Percentiles rank a stretch among this genome's conserved stretches.
These are phyloP conservation scores for Sarcophilus harrisii DNA, from an alignment of 2,797 vertebrate species.

Conservation along the genomic window DNA sequence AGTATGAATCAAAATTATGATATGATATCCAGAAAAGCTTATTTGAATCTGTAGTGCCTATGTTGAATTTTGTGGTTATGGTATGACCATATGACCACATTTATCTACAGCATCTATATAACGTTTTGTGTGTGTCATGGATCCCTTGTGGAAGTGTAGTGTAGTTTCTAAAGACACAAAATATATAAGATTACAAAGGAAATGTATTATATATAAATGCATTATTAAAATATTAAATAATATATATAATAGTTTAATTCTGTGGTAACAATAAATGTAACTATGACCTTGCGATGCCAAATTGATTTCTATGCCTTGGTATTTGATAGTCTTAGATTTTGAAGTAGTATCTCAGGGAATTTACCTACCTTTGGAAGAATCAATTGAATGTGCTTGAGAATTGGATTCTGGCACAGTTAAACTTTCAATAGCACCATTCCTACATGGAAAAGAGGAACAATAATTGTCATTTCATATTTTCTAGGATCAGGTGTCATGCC, in stretches of 20 bases:
- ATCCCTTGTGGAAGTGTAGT: background rate
- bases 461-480: rapidly evolving
- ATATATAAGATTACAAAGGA: background rate
- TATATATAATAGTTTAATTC: slow-evolving; percentile 19
- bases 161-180: background rate
- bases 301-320: background rate
- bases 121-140: background rate
- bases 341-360: background rate
- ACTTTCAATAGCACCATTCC: slow-evolving; percentile 75
- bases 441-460: slow-evolving; percentile 69
- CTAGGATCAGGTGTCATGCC: background rate
- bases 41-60: background rate
- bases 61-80: background rate
- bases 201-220: background rate
- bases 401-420: slow-evolving; percentile 74
- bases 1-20: background rate
- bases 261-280: slow-evolving; percentile 16
- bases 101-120: background rate
- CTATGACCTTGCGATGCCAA: background rate
- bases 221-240: background rate
- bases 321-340: slow-evolving; percentile 13
- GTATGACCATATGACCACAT: background rate
- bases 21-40: background rate
- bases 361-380: slow-evolving; percentile 84
- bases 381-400: slow-evolving; percentile 80